Percentiles rank a stretch among this genome's conserved stretches.
Evolutionary conservation across 2,888 invertebrate species (phyloP).

Genomic region (Callosobruchus maculatus): DNA sequence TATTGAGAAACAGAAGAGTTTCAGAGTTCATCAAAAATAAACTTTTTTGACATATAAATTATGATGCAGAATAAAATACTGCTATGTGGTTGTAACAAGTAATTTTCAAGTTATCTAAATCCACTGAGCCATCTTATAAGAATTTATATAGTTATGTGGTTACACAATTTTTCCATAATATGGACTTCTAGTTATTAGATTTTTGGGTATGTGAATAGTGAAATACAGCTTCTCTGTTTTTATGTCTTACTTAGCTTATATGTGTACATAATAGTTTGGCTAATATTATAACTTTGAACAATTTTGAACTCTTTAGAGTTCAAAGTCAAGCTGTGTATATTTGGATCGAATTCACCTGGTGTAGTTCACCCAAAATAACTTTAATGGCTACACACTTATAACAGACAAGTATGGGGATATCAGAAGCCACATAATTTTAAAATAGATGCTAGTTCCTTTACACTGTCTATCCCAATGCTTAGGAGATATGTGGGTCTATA

Average conservation of each 20-base stretch:
- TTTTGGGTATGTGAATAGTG: background rate
- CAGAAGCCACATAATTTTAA: background rate
- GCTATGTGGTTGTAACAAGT: too few species aligned
- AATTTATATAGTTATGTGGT: background rate
- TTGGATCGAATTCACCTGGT: background rate
- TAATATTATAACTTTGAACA: background rate
- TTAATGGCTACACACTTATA: background rate
- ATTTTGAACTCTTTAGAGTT: background rate
- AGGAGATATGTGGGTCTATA: too few species aligned
- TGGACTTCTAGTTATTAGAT: background rate
- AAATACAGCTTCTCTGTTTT: background rate
- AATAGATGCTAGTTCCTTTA: background rate
- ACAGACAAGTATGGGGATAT: background rate
- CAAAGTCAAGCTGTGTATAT: background rate
- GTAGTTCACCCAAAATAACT: background rate
- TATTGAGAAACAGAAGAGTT: too few species aligned
- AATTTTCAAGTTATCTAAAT: background rate
- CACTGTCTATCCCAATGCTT: too few species aligned
- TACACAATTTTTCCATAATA: background rate
- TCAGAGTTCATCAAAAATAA: too few species aligned
- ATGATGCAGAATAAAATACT: too few species aligned
- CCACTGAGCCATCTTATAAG: background rate
- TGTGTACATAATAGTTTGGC: background rate
- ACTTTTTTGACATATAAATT: too few species aligned
- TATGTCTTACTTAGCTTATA: background rate